Conservation (phyloP, 2,113 vertebrate genomes). For the Potamarius usumacintae region DNA sequence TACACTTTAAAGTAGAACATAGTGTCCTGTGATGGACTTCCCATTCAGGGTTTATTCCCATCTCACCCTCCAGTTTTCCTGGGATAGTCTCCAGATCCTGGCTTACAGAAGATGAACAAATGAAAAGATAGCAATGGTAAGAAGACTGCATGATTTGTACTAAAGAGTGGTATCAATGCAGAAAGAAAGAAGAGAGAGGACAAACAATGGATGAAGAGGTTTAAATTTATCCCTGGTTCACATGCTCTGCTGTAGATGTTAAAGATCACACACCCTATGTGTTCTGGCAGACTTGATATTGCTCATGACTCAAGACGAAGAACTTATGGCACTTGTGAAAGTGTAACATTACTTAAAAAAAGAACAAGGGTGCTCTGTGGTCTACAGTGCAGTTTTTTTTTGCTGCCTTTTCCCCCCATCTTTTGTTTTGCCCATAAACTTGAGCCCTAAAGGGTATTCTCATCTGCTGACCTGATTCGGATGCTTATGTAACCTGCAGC, state of each 20-base stretch:
- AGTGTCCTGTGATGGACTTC: background rate
- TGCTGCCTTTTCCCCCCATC: background rate
- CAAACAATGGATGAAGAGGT: background rate
- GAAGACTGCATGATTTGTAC: background rate
- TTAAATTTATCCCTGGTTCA: background rate
- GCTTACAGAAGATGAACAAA: background rate
- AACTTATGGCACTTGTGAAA: constrained; percentile 3
- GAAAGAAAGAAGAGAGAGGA: background rate
- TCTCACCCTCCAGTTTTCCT: background rate
- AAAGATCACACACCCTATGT: background rate
- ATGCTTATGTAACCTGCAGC: constrained; percentile 64
- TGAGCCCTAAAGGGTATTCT: constrained; percentile 54
- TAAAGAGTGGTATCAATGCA: background rate
- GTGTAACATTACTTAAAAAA: background rate
- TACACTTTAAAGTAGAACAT: too few relatives aligned
- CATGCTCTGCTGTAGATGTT: background rate
- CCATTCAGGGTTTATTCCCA: background rate
- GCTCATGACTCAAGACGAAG: background rate
- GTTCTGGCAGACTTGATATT: background rate
- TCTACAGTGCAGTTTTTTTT: background rate
- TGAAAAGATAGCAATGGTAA: background rate
- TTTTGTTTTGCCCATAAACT: constrained; percentile 32
- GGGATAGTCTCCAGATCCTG: background rate
- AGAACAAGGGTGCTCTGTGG: background rate
- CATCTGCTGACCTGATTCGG: constrained; percentile 54